Conservation (phyloP, 2,113 vertebrate species). For the Dromiciops gliroides region DNA sequence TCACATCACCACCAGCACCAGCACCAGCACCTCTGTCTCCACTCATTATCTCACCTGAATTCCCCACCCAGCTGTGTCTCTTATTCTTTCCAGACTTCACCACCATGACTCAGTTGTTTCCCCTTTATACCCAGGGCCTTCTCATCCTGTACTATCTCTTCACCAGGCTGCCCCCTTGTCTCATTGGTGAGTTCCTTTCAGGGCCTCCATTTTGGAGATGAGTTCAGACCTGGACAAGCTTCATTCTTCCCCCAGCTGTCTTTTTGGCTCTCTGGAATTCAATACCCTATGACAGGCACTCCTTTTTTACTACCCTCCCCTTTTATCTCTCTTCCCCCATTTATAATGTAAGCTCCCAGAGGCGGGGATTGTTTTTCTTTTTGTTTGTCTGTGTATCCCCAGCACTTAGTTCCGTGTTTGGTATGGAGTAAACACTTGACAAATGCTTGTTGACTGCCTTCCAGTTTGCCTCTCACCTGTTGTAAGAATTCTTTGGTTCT, state of each 20-base stretch:
- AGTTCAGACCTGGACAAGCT: too few relatives aligned
- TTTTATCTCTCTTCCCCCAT: not conserved
- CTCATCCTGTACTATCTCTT: not conserved
- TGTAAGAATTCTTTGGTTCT: not conserved
- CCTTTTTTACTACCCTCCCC: not conserved
- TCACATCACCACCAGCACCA: not conserved
- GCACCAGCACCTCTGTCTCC: too few relatives aligned
- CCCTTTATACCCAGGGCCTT: not conserved
- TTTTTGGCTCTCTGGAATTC: not conserved
- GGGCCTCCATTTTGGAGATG: not conserved
- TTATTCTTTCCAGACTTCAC: too few relatives aligned
- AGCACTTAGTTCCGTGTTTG: not conserved
- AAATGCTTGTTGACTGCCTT: not conserved
- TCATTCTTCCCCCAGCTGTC: too few relatives aligned
- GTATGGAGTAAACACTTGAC: not conserved
- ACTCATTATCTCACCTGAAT: too few relatives aligned
- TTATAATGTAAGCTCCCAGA: not conserved
- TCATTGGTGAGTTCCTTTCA: not conserved
- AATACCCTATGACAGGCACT: not conserved
- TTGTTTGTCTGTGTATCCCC: not conserved
- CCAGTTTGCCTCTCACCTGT: not conserved
- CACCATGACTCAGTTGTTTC: too few relatives aligned
- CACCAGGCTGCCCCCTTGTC: not conserved
- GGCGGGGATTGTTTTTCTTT: not conserved
- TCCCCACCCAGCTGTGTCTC: too few relatives aligned